Percentiles rank a stretch among this genome's conserved stretches.
Conservation (phyloP, 2,113 vertebrate genomes). For the Ctenodactylus gundi region DNA sequence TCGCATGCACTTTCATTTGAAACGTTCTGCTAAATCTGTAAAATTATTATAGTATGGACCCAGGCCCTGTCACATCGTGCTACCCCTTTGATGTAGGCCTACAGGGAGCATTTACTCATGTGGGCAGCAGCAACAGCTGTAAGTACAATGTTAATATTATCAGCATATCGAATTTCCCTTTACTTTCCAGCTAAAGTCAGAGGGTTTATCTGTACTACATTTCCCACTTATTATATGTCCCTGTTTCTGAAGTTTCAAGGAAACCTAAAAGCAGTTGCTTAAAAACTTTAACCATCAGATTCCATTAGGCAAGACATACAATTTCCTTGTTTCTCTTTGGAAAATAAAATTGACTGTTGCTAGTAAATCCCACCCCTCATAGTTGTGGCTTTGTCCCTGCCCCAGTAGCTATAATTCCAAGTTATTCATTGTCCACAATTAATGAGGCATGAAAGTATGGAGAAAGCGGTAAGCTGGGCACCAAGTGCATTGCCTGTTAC, state of each 20-base stretch:
- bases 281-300: slow-evolving; percentile 50
- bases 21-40: slow-evolving; percentile 81
- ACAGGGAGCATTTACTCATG: slow-evolving; percentile 80
- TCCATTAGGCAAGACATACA: neutral
- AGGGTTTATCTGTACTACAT: slow-evolving; percentile 65
- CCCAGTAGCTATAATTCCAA: neutral
- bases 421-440: slow-evolving; percentile 15
- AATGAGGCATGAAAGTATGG: neutral
- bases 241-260: slow-evolving; percentile 77
- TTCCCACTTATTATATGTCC: slow-evolving; percentile 67
- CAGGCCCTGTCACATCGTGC: slow-evolving; percentile 68
- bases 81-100: slow-evolving; percentile 82
- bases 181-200: slow-evolving; percentile 74
- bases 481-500: neutral
- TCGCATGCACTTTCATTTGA: slow-evolving; percentile 73
- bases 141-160: slow-evolving; percentile 82
- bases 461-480: neutral
- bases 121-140: slow-evolving; percentile 82
- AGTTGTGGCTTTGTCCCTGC: neutral
- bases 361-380: slow-evolving; percentile 51
- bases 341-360: slow-evolving; percentile 47
- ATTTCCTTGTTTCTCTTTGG: slow-evolving; percentile 51
- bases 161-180: slow-evolving; percentile 81
- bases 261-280: slow-evolving; percentile 69
- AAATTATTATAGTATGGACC: slow-evolving; percentile 79